phyloP scores from a whole-genome alignment of 2,888 invertebrate species.

The Baronia brevicornis region DNA sequence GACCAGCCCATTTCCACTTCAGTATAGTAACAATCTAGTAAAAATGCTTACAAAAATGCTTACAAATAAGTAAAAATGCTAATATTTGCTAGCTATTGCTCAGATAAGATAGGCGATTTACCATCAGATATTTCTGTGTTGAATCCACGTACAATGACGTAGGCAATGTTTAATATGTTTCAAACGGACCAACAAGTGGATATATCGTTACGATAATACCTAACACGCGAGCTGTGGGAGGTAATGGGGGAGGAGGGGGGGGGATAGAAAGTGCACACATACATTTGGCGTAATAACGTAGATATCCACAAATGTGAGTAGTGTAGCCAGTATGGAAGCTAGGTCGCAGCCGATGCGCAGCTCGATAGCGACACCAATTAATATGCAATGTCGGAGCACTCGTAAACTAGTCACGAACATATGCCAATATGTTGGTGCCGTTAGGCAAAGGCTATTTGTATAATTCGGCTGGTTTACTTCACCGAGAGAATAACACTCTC shows the following conservation, averaged over 20 bases:
- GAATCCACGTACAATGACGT: slow-evolving; percentile 8
- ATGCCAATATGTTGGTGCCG: slow-evolving; percentile 70
- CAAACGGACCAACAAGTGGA: slow-evolving; percentile 18
- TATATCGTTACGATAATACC: slow-evolving; percentile 18
- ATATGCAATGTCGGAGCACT: slow-evolving; percentile 71
- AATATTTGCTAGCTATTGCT: too few relatives aligned
- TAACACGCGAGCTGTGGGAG: slow-evolving; percentile 9
- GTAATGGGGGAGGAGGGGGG: slow-evolving; percentile 7
- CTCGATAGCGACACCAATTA: slow-evolving; percentile 70
- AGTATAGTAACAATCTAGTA: too few relatives aligned
- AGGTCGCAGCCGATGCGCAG: slow-evolving; percentile 59
- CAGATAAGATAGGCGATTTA: too few relatives aligned
- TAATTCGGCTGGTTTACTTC: slow-evolving; percentile 57
- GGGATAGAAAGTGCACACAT: slow-evolving; percentile 15
- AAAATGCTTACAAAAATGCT: too few relatives aligned
- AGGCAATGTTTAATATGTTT: slow-evolving; percentile 15
- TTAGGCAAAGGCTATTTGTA: slow-evolving; percentile 67
- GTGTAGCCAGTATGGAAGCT: slow-evolving; percentile 41
- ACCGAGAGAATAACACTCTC: too few relatives aligned
- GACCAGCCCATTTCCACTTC: too few relatives aligned
- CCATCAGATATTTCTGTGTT: too few relatives aligned
- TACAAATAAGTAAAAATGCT: too few relatives aligned
- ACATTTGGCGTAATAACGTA: slow-evolving; percentile 12
- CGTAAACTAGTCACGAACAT: slow-evolving; percentile 74
- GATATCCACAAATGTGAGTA: slow-evolving; percentile 21